Evolutionary conservation across 2,888 invertebrate genomes (phyloP).

Genomic region (Rhodophaea formosa): DNA sequence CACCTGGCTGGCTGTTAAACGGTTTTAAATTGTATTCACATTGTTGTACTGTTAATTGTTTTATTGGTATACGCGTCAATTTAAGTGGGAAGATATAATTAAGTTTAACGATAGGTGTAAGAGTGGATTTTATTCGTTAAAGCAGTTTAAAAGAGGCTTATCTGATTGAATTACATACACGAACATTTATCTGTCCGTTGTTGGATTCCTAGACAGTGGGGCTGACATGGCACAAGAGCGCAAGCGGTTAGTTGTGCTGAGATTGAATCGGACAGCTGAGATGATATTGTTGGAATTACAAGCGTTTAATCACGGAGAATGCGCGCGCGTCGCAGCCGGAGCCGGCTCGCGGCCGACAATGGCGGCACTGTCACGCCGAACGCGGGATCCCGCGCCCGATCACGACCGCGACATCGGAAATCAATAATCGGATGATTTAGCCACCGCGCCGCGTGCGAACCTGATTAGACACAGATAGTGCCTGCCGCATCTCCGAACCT

Average conservation of each 20-base stretch:
- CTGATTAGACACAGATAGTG: constrained; percentile 78
- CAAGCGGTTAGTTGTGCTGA: constrained; percentile 44
- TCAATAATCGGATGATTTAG: constrained; percentile 81
- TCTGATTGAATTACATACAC: constrained; percentile 1
- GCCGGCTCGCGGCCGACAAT: constrained; percentile 67
- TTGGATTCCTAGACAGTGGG: constrained; percentile 30
- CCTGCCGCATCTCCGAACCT: constrained; percentile 57
- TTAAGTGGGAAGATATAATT: constrained; percentile 17
- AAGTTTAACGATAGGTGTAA: constrained; percentile 15
- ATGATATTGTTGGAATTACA: constrained; percentile 78
- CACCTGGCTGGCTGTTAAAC: constrained; percentile 21
- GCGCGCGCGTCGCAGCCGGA: constrained; percentile 57
- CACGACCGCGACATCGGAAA: constrained; percentile 81
- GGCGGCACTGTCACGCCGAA: constrained; percentile 71
- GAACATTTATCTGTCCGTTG: constrained; percentile 16
- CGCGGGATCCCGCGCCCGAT: constrained; percentile 69
- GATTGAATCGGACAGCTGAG: constrained; percentile 70
- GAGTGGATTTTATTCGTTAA: constrained; percentile 18
- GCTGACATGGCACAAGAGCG: constrained; percentile 54
- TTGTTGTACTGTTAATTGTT: constrained; percentile 25
- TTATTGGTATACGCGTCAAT: constrained; percentile 16
- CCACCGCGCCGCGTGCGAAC: constrained; percentile 80
- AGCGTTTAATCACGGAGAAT: constrained; percentile 76
- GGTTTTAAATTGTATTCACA: constrained; percentile 26
- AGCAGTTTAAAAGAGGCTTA: constrained; percentile 19